Evolutionary conservation across 2,113 vertebrate genomes (phyloP).

Genomic region (Amblyornis subalaris): DNA sequence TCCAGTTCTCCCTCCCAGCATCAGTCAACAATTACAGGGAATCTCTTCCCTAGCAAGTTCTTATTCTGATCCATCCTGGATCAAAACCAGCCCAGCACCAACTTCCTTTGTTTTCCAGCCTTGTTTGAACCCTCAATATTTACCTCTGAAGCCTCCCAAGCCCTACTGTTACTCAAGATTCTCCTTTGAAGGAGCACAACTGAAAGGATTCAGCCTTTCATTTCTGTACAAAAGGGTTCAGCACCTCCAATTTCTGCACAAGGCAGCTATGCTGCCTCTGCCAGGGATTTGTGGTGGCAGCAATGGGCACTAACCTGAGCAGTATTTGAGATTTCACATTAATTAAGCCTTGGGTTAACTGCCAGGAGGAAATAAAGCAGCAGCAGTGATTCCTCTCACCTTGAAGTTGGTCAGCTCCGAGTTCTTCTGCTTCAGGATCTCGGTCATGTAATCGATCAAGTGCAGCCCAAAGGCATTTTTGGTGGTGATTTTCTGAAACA

Average conservation of each 20-base stretch:
- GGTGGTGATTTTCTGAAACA: conserved; percentile 91
- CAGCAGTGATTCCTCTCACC: conserved; percentile 62
- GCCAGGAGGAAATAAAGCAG: background rate
- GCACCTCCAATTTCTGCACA: background rate
- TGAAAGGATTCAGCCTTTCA: background rate
- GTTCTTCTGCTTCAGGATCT: conserved; percentile 90
- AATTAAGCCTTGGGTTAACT: background rate
- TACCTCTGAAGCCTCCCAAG: background rate
- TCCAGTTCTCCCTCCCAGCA: background rate
- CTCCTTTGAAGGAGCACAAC: background rate
- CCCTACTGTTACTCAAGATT: background rate
- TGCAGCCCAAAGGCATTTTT: conserved; percentile 95
- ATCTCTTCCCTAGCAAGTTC: background rate
- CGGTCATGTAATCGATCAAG: conserved; percentile 92
- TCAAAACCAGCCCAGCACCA: background rate
- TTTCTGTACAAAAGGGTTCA: background rate
- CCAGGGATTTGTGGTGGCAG: background rate
- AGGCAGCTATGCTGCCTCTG: background rate
- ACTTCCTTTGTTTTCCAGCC: background rate
- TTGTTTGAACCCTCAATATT: background rate
- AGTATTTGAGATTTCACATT: background rate
- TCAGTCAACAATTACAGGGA: rapidly evolving
- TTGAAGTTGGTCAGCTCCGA: conserved; percentile 88
- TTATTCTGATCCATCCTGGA: background rate
- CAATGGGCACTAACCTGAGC: background rate